Evolutionary conservation across 2,797 vertebrate species (phyloP), one percentile per base, ranked within the genome.

Genomic region (Okamejei kenojei): DNA sequence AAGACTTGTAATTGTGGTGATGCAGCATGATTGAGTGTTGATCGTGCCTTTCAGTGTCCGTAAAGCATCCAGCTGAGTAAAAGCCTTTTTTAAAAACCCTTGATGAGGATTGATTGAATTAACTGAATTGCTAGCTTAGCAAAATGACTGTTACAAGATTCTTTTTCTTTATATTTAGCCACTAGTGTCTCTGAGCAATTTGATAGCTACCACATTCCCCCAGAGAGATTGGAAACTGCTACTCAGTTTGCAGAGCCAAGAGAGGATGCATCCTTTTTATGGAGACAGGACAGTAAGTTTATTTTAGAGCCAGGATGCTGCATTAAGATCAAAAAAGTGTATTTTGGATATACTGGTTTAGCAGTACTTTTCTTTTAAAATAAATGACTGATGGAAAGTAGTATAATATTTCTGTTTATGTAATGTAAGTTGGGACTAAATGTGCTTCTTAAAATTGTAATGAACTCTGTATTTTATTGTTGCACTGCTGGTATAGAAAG

Each of bases 221-320:
- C 88, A 73, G 68, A 92, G 68, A 73, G 65, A 45, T 92, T 54
- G 90, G 90, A 92, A 92, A 92, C 45, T 92, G 45, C 38, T 74
- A 71, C 26, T 54, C 90, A 76, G 6, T 76, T 74, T 76, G 71
- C 71, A 92, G 71, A 92, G 68, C 71, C 38, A 35, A 92, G 38
- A 54, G 65, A 23, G 71, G 71, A 74, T 74, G 71, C 1, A 54
- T 29, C 23, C 32, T 73, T 73, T 29, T 19, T 92, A 32, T 54
- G 38, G 90, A 76, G 21, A 11, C 23, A 76, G 90, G 90, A 92
- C 26, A 92, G 90, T 76, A 92, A 91, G 90, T 92, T 92, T 76
- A 71, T 63, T 88, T 92, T 76, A 54, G 90, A 92, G 26, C 71
- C 71, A 76, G 90, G 90, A 45, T 74, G 45, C 68, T 76, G 71